Evolutionary conservation across 2,113 vertebrate genomes (phyloP).

Genomic region (Emydocephalus ijimae): DNA sequence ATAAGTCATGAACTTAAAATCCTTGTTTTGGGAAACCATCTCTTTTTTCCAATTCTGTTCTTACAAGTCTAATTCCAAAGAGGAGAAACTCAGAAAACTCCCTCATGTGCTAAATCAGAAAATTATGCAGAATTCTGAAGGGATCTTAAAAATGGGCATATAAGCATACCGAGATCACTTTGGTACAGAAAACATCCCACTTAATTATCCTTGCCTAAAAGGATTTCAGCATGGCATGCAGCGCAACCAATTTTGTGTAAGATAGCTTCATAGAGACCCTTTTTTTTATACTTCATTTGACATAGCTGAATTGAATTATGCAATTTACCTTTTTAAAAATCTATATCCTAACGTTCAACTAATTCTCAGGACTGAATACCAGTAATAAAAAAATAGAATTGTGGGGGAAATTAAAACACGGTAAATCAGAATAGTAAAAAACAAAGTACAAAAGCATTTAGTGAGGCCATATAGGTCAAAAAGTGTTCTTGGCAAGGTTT

Average conservation of each 20-base stretch:
- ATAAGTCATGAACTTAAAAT: background rate
- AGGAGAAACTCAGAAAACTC: background rate
- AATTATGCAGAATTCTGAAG: background rate
- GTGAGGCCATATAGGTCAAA: background rate
- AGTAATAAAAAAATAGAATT: background rate
- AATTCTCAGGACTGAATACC: background rate
- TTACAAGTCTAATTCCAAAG: background rate
- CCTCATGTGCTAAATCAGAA: background rate
- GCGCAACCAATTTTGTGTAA: background rate
- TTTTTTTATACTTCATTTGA: background rate
- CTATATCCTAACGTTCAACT: background rate
- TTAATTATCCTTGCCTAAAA: background rate
- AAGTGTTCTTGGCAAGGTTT: background rate
- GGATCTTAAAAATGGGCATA: background rate
- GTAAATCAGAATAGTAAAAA: background rate
- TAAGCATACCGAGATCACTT: background rate
- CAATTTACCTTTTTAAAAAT: background rate
- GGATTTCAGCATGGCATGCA: background rate
- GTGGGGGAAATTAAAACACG: background rate
- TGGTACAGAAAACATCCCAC: background rate
- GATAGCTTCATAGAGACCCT: background rate
- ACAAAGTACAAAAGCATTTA: background rate
- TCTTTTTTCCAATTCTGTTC: background rate
- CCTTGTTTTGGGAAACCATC: background rate
- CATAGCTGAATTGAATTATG: background rate